Percentiles rank a stretch among this genome's conserved stretches.
These are phyloP conservation scores for Ochotona curzoniae DNA, from an alignment of 2,113 vertebrate genomes.

Conservation along the genomic window DNA sequence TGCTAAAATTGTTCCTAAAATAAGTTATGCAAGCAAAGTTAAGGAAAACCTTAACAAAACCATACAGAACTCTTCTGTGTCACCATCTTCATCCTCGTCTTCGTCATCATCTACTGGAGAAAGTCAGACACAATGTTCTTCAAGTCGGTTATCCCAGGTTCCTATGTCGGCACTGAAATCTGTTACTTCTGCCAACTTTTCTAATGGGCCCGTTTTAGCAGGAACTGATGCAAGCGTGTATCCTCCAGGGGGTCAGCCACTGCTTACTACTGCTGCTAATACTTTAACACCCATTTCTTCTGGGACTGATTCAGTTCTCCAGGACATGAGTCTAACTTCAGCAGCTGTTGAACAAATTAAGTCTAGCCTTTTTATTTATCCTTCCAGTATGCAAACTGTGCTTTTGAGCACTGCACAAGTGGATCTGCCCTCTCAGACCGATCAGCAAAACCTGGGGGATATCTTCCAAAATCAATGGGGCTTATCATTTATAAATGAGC, in stretches of 20 bases:
- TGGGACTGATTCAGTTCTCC: constrained; percentile 90
- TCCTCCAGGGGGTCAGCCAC: constrained; percentile 88
- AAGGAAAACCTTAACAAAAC: constrained; percentile 99
- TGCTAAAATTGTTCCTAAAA: constrained; percentile 99
- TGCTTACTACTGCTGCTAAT: constrained; percentile 93
- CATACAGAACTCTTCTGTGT: constrained; percentile 88
- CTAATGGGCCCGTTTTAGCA: constrained; percentile 93
- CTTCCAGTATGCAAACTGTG: constrained; percentile 98
- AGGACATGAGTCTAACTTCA: constrained; percentile 87
- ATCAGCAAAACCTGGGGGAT: constrained; percentile 97
- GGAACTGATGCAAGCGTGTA: constrained; percentile 91
- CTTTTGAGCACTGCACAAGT: constrained; percentile 93
- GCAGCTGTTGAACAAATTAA: constrained; percentile 93
- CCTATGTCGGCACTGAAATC: constrained; percentile 99
- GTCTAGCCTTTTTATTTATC: constrained; percentile 96
- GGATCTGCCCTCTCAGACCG: constrained; percentile 92
- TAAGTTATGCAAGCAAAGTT: constrained; percentile 99
- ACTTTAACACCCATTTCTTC: constrained; percentile 88
- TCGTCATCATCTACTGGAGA: constrained; percentile 87
- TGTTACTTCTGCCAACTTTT: constrained; percentile 96
- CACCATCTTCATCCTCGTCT: constrained; percentile 83
- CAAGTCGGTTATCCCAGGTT: constrained; percentile 95
- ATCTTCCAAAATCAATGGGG: constrained; percentile 99
- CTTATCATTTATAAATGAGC: constrained; percentile 99
- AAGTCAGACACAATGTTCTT: constrained; percentile 87